Base-by-base conservation (phyloP, 2,888 invertebrate species). In the Epistrophe eligans region DNA sequence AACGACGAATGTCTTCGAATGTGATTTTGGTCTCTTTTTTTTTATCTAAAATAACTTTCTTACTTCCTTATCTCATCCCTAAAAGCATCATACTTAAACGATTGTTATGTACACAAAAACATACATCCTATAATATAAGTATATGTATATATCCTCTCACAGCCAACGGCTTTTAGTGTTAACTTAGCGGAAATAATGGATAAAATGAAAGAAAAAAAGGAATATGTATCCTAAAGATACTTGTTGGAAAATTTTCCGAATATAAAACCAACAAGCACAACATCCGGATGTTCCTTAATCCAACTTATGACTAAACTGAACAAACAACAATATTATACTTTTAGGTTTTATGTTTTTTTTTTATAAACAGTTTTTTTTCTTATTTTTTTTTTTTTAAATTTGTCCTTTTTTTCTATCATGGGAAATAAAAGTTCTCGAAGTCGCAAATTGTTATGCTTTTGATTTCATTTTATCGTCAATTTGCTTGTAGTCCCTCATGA, bases 391-490 rank as follows among this genome's bases (percentile, higher is more conserved):
- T 67, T 40, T 48, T 7, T 17, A 40, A 28, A 28, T 57, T 50
- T 38, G 77, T 70, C 57, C 58, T 72, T 55, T 71, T 66, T 79
- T 62, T 52, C 76, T 83, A 87, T 83, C 83, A 83, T 79, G 83
- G 87, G 87, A 83, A 83, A 87, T 87, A 87, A 82, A 83, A 83
- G 82, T 83, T 87, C 87, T 74, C 71, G 76, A 71, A 83, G 83
- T 85, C 66, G 67, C 83, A 87, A 83, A 83, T 87, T 79, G 87
- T 82, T 79, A 79, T 79, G 87, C 83, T 79, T 87, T 87, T 87
- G 83, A 87, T 87, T 87, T 87, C 79, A 76, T 87, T 87, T 87
- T 87, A 87, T 87, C 79, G 79, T 87, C 79, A 79, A 79, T 87
- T 87, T 87, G 74, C 79, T 79, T 83, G 79, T 76, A 79, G 76